phyloP scores from a whole-genome alignment of 2,888 invertebrate species.

The Protula sp. region DNA sequence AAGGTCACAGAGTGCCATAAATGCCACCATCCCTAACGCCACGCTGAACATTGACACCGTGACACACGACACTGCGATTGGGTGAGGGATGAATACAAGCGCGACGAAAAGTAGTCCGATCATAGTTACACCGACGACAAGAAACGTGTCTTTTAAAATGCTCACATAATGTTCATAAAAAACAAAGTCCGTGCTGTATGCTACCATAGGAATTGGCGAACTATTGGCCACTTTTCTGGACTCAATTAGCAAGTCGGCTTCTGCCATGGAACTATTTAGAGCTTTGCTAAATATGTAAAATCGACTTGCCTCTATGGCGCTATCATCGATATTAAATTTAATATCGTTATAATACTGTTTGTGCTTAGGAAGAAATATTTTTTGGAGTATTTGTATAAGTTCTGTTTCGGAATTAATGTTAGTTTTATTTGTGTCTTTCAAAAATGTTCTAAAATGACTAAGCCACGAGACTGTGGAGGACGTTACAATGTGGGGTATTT shows the following conservation, averaged over 20 bases:
- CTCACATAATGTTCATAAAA: conserved; percentile 28
- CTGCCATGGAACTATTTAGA: conserved; percentile 68
- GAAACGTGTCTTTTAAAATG: conserved; percentile 25
- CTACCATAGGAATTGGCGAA: conserved; percentile 21
- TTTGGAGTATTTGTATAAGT: conserved; percentile 5
- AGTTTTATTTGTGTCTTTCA: conserved; percentile 1
- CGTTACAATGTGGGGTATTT: conserved; percentile 5
- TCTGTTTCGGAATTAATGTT: background rate
- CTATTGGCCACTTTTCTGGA: conserved; percentile 18
- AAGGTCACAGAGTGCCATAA: conserved; percentile 23
- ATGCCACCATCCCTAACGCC: conserved; percentile 26
- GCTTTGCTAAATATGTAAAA: conserved; percentile 65
- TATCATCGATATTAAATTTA: conserved; percentile 69
- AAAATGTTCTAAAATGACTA: conserved; percentile 9
- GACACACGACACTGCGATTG: conserved; percentile 28
- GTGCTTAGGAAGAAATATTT: conserved; percentile 14
- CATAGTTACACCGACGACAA: conserved; percentile 27
- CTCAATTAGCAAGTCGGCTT: conserved; percentile 19
- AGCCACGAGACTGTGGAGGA: conserved; percentile 16
- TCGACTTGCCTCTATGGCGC: conserved; percentile 74
- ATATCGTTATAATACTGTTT: conserved; percentile 61
- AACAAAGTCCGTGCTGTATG: conserved; percentile 25
- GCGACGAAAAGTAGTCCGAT: conserved; percentile 28
- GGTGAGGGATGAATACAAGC: conserved; percentile 29
- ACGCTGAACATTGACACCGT: conserved; percentile 26